A percentile compares a stretch with the other conserved stretches of the same genome.
phyloP scores from a whole-genome alignment of 2,888 invertebrate genomes.

The Diarsia rubi region DNA sequence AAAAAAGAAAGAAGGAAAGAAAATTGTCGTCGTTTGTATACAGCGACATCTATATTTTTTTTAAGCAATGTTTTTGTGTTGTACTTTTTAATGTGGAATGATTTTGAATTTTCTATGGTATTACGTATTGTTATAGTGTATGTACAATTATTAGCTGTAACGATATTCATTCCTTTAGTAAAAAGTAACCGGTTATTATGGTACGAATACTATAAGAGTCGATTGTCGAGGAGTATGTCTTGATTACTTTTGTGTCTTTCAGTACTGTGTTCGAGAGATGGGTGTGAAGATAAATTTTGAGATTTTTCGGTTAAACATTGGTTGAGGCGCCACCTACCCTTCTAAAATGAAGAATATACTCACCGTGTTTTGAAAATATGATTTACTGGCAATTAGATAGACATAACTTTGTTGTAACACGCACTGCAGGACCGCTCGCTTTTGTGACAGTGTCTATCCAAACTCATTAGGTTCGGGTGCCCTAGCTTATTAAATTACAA shows the following conservation, averaged over 20 bases:
- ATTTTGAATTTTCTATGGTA: not conserved
- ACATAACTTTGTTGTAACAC: not conserved
- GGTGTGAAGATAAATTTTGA: not conserved
- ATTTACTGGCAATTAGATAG: not conserved
- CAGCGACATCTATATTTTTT: slow-evolving; percentile 21
- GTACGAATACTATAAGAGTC: slow-evolving; percentile 14
- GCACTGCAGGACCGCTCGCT: not conserved
- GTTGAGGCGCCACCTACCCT: not conserved
- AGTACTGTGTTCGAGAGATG: not conserved
- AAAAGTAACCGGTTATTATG: slow-evolving; percentile 25
- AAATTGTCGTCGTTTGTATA: slow-evolving; percentile 18
- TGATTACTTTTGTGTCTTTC: not conserved
- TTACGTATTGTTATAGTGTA: not conserved
- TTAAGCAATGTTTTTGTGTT: slow-evolving; percentile 20
- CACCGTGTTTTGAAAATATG: not conserved
- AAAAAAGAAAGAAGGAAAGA: slow-evolving; percentile 16
- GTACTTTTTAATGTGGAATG: slow-evolving; percentile 16
- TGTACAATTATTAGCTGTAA: slow-evolving; percentile 8
- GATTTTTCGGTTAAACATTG: not conserved
- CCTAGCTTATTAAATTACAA: not conserved
- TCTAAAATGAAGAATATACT: not conserved
- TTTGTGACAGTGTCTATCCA: not conserved
- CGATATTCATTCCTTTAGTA: slow-evolving; percentile 21
- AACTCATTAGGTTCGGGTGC: not conserved
- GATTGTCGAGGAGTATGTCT: not conserved